Evolutionary conservation across 2,113 vertebrate genomes (phyloP), one percentile per base, ranked within the genome.

Genomic region (Plecotus auritus): DNA sequence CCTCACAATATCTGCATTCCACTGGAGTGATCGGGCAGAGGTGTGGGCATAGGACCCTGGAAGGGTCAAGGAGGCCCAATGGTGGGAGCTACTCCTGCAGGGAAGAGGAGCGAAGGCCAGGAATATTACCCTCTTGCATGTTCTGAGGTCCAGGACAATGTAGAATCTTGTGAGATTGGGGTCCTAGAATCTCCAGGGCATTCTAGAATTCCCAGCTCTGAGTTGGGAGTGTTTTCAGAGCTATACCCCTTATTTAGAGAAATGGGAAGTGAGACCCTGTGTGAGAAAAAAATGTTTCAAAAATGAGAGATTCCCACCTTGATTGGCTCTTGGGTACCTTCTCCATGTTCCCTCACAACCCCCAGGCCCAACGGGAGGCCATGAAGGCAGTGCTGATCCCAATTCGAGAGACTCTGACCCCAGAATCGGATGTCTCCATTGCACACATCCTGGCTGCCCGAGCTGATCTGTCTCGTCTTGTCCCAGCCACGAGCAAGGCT

Each of bases 21-120:
- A 98, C 51, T 99, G 99, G 99, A 98, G 99, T 23, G 99, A 99
- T 64, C 98, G 98, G 54, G 98, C 98, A 67, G 97, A 99, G 99
- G 99, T 99, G 26, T 76, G 97, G 26, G 56, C 64, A 47, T 0
- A 73, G 69, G 59, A 51, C 51, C 45, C 4, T 20, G 67, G 72
- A 13, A 7, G 47, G 9, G 74, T 26, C 30, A 70, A 42, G 45
- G 69, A 77, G 20, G 37, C 23, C 54, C 14, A 1, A 4, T 17
- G 30, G 22, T 42, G 26, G 54, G 51, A 73, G 77, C 49, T 45
- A 4, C n/a, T 5, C n/a, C 47, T 23, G 16, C 37, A 67, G 73
- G 17, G 37, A 30, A 49, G 18, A 66, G 45, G 66, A 54, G 35
- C 2, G 0, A 40, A 28, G 45, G 30, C 47, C 49, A 28, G 42